Evolutionary conservation across 1,140 invertebrate species (phyloP).

Genomic region (Ips typographus): DNA sequence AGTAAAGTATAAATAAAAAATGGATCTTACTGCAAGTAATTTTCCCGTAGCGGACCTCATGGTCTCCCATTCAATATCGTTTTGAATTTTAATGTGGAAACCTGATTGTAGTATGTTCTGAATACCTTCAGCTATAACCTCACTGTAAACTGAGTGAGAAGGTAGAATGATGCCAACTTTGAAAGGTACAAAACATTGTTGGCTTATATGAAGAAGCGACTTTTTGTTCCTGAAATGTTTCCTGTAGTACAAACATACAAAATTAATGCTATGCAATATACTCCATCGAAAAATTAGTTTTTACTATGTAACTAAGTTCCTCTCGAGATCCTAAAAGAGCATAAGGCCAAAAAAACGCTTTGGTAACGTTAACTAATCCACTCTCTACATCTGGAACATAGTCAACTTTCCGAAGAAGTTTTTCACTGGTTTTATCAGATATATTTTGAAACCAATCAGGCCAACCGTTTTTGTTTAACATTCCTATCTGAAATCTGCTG

Average conservation of each 20-base stretch:
- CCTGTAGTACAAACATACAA: slow-evolving; percentile 8
- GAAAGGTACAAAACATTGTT: slow-evolving; percentile 70
- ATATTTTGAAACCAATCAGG: slow-evolving; percentile 67
- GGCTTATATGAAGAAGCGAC: slow-evolving; percentile 65
- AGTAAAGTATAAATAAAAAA: slow-evolving; percentile 1
- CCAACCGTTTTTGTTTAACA: slow-evolving; percentile 70
- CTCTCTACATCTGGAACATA: slow-evolving; percentile 62
- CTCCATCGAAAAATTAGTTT: slow-evolving; percentile 65
- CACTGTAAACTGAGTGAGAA: slow-evolving; percentile 61
- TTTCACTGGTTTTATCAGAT: slow-evolving; percentile 58
- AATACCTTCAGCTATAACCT: slow-evolving; percentile 61
- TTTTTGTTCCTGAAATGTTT: slow-evolving; percentile 56
- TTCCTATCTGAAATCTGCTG: slow-evolving; percentile 62
- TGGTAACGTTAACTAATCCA: slow-evolving; percentile 69
- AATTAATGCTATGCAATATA: slow-evolving; percentile 41
- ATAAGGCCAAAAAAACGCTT: slow-evolving; percentile 70
- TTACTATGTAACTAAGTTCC: slow-evolving; percentile 67
- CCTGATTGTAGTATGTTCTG: slow-evolving; percentile 63
- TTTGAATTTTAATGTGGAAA: slow-evolving; percentile 62
- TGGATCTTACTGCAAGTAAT: slow-evolving; percentile 57
- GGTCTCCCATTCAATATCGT: slow-evolving; percentile 69
- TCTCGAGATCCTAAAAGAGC: slow-evolving; percentile 69
- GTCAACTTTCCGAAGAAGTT: slow-evolving; percentile 65
- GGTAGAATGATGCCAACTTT: slow-evolving; percentile 64
- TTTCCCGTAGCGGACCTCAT: slow-evolving; percentile 61